A percentile compares a stretch with the other conserved stretches of the same genome.
These are phyloP conservation scores for Bibio marci DNA, from an alignment of 2,888 invertebrate genomes.

Conservation along the genomic window DNA sequence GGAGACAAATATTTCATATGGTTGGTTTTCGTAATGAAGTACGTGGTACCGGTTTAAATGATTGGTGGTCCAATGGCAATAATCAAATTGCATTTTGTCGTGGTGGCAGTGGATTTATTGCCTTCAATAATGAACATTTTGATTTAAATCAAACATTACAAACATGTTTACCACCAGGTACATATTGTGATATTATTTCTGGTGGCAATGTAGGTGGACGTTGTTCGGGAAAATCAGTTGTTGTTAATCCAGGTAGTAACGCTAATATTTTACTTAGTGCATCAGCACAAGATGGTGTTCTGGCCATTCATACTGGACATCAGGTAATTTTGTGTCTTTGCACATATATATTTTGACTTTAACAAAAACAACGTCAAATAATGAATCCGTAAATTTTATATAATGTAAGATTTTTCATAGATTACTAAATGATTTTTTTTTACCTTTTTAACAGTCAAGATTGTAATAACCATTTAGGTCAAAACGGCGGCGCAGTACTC, in stretches of 20 bases:
- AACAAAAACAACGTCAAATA: too few relatives aligned
- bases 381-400: too few relatives aligned
- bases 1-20: constrained; percentile 69
- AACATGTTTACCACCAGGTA: constrained; percentile 56
- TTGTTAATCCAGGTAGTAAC: constrained; percentile 38
- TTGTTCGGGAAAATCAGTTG: constrained; percentile 48
- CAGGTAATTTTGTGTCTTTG: not conserved
- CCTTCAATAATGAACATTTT: constrained; percentile 49
- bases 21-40: constrained; percentile 57
- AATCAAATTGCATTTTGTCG: constrained; percentile 77
- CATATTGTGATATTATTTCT: constrained; percentile 75
- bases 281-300: constrained; percentile 36
- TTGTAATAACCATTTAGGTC: too few relatives aligned
- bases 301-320: constrained; percentile 38
- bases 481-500: too few relatives aligned
- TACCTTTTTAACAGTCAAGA: too few relatives aligned
- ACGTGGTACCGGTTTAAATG: constrained; percentile 33
- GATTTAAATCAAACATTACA: constrained; percentile 36
- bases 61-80: constrained; percentile 69
- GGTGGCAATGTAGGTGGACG: constrained; percentile 37
- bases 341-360: too few relatives aligned
- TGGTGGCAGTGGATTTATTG: constrained; percentile 55
- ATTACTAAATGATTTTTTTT: too few relatives aligned
- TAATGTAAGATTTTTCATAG: too few relatives aligned
- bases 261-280: constrained; percentile 37